phyloP scores from a whole-genome alignment of 1,140 invertebrate species.

The Cylas formicarius region DNA sequence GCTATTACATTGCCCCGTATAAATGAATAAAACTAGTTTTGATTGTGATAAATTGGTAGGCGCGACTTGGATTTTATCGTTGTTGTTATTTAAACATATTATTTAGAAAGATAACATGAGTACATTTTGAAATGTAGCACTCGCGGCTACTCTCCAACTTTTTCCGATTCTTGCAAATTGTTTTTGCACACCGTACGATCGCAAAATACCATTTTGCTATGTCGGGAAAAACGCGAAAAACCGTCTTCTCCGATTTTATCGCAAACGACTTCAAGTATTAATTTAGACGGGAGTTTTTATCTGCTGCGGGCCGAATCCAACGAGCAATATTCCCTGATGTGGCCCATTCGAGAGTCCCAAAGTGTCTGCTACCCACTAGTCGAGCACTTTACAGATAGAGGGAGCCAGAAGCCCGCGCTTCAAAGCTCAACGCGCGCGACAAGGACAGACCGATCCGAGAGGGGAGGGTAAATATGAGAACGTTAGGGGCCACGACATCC shows the following conservation, averaged over 20 bases:
- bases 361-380: constrained; percentile 33
- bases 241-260: constrained; percentile 10
- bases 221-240: constrained; percentile 11
- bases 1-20: too few relatives aligned
- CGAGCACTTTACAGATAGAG: constrained; percentile 32
- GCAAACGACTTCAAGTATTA: constrained; percentile 26
- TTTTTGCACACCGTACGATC: too few relatives aligned
- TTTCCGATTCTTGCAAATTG: too few relatives aligned
- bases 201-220: constrained; percentile 3
- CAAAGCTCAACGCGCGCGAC: constrained; percentile 15
- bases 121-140: too few relatives aligned
- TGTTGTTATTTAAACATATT: too few relatives aligned
- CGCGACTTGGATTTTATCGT: too few relatives aligned
- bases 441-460: constrained; percentile 21
- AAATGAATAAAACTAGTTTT: too few relatives aligned
- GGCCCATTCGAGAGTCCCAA: constrained; percentile 36
- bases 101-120: too few relatives aligned
- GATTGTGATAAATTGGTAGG: too few relatives aligned
- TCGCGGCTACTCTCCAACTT: too few relatives aligned
- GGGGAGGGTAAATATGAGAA: constrained; percentile 24
- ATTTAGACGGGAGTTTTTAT: constrained; percentile 34
- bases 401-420: constrained; percentile 26
- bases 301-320: constrained; percentile 33
- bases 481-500: constrained; percentile 31
- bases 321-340: constrained; percentile 38